These are phyloP conservation scores for Caenorhabditis inopinata DNA, from an alignment of 1,140 invertebrate species.

Conservation along the genomic window DNA sequence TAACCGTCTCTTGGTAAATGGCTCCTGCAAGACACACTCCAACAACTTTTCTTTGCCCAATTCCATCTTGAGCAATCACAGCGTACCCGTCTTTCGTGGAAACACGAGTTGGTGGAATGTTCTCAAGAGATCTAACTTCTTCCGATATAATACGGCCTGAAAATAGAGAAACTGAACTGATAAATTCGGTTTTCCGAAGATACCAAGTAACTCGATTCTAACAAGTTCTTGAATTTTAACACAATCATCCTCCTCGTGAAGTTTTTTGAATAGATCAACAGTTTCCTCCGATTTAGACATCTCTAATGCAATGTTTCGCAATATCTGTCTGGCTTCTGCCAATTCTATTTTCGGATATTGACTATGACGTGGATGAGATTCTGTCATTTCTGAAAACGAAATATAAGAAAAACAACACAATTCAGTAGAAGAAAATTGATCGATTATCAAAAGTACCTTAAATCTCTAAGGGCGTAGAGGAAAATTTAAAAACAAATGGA, in stretches of 20 bases:
- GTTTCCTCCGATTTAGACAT: too few relatives aligned
- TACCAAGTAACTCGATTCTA: too few relatives aligned
- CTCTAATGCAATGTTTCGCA: background rate
- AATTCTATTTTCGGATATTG: background rate
- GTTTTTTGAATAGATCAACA: too few relatives aligned
- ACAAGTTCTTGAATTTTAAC: too few relatives aligned
- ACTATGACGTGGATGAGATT: background rate
- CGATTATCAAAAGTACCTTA: too few relatives aligned
- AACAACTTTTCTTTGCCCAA: background rate
- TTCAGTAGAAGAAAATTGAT: too few relatives aligned
- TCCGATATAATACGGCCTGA: background rate
- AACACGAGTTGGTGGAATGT: background rate
- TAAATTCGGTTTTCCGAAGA: too few relatives aligned
- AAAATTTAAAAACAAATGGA: background rate
- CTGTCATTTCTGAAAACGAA: background rate
- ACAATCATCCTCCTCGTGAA: too few relatives aligned
- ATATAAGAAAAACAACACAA: too few relatives aligned
- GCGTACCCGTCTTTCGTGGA: constrained; percentile 41
- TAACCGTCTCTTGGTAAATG: background rate
- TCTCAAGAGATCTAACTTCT: background rate
- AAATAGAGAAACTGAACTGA: background rate
- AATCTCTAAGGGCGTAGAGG: too few relatives aligned
- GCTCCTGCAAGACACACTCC: background rate
- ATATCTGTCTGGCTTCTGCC: background rate
- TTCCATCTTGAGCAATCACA: background rate